These are phyloP conservation scores for Eristalis intricaria DNA, from an alignment of 2,888 invertebrate species.

Conservation along the genomic window DNA sequence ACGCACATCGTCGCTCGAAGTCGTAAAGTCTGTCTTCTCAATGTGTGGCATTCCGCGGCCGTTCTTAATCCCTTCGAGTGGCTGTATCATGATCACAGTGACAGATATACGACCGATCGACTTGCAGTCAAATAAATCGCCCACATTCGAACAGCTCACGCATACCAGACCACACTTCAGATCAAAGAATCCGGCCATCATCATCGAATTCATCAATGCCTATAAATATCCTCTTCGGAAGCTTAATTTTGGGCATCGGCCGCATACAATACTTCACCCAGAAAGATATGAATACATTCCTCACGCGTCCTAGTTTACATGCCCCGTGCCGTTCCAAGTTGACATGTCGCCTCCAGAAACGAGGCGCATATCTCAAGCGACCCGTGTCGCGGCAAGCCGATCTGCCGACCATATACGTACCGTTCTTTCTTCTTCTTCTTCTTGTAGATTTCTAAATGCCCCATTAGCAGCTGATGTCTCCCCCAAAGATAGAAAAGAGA, in stretches of 20 bases:
- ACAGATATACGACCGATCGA: background rate
- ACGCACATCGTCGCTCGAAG: background rate
- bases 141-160: background rate
- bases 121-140: background rate
- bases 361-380: conserved; percentile 10
- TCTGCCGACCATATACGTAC: conserved; percentile 34
- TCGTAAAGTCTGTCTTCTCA: background rate
- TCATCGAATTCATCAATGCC: background rate
- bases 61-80: background rate
- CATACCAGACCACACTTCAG: background rate
- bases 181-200: background rate
- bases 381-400: conserved; percentile 21
- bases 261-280: background rate
- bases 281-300: conserved; percentile 12
- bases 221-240: conserved; percentile 17
- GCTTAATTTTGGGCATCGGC: conserved; percentile 14
- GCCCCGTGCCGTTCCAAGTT: conserved; percentile 42
- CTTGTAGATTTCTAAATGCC: conserved; percentile 35
- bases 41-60: background rate
- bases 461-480: conserved; percentile 46
- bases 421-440: background rate
- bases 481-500: conserved; percentile 15
- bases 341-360: conserved; percentile 27
- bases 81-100: background rate
- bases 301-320: conserved; percentile 62